Evolutionary conservation across 2,888 invertebrate species (phyloP), one percentile per base, ranked within the genome.

Genomic region (Aproaerema taeniolella): DNA sequence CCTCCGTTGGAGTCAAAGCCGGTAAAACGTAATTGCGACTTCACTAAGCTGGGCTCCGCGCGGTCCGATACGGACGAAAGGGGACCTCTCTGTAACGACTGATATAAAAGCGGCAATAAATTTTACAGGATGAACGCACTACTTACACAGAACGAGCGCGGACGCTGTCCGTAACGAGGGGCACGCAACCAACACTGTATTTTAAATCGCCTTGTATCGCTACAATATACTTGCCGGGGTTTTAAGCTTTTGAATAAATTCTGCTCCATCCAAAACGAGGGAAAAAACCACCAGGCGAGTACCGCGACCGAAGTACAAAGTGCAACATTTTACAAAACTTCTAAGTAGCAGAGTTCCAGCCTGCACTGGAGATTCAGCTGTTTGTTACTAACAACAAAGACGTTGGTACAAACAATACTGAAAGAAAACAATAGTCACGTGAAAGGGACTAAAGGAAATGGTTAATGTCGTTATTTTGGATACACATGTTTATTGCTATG

Each of bases 31-130:
- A 85, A 86, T 85, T 85, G 86, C 83, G 77, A 83, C 79, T 83
- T 75, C 70, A 81, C 81, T 83, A 83, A 85, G 83, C 85, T 65
- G 77, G 82, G 81, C 67, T 79, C 75, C 80, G 72, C 75, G 73
- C 70, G 67, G 73, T 67, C 79, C 75, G 82, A 83, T 82, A 81
- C 79, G 78, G 75, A 73, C 80, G 77, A 75, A 79, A 82, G 79
- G 82, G 83, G 79, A 74, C 76, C 75, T 75, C 77, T 72, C 79
- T 69, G 79, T 81, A 81, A 80, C 80, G 82, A 79, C 77, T 80
- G 82, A 85, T 85, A 85, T 85, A 85, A 83, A 83, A 83, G 83
- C 81, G 76, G 78, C 82, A 81, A 85, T 86, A 86, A 86, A 86
- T 86, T 86, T 80, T 79, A 80, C 81, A 81, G 85, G 83, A 86